Base-by-base conservation (phyloP, 2,113 vertebrate genomes). In the Acinonyx jubatus region DNA sequence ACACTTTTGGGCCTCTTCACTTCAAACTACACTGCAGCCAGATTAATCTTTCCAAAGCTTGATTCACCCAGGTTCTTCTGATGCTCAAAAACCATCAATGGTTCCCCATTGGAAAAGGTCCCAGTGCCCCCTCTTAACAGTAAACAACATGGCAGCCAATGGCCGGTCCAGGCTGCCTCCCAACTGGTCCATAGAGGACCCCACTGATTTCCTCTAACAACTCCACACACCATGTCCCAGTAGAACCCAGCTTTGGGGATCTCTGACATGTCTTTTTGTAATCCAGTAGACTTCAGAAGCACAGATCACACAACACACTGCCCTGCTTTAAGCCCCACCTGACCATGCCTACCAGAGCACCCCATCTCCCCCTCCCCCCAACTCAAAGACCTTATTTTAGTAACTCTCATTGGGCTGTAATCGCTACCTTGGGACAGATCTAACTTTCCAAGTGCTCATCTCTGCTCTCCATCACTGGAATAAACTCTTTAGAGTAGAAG, bases 341-440 rank as follows among this genome's bases (percentile, higher is more conserved):
- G 33, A 14, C 41, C 21, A 19, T 0, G 0, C 57, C n/a, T 27
- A 41, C 23, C 68, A 63, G 33, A 41, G 10, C 13, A 9, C 31
- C 13, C 19, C 9, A 31, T 18, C 23, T 48, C 36, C 29, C 57
- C 61, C 7, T 13, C 21, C 31, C 57, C 25, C 57, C 9, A 57
- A 5, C 19, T 80, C 80, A 66, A 81, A 69, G 27, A 8, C 29
- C 38, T 81, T n/a, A 11, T 14, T 74, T 79, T 74, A 48, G 45
- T 57, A 33, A 69, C 15, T 29, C 33, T 86, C 13, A 33, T 0
- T 36, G 25, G 7, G 11, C n/a, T 82, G 6, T 36, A 65, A 95
- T 31, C 6, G 4, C 65, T 31, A 63, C 23, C 7, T 27, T 80
- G 65, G 50, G 50, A 48, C 63, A 61, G 29, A 50, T 23, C 57